A percentile compares a stretch with the other conserved stretches of the same genome.
These are phyloP conservation scores for Therioaphis trifolii DNA, from an alignment of 2,888 invertebrate genomes.

Conservation along the genomic window DNA sequence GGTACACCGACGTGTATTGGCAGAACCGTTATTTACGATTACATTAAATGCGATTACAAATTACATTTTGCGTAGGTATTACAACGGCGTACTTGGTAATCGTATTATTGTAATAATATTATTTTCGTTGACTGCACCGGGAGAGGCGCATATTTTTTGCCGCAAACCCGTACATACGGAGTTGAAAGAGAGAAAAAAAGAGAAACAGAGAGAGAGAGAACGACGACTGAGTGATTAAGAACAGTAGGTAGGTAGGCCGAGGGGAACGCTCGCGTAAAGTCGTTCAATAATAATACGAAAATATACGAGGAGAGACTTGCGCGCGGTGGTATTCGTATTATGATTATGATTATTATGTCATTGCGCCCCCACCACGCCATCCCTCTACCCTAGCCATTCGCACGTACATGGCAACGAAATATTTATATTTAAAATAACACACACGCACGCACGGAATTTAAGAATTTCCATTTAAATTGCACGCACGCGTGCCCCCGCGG, in stretches of 20 bases:
- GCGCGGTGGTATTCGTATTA: too few species aligned
- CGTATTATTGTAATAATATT: background rate
- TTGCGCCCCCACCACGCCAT: background rate
- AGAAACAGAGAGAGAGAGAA: too few species aligned
- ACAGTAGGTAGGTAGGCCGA: too few species aligned
- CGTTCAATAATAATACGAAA: background rate
- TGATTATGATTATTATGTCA: background rate
- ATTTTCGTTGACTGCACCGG: background rate
- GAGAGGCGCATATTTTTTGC: background rate
- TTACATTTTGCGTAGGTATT: too few species aligned
- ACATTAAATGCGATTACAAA: too few species aligned
- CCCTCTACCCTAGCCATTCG: too few species aligned
- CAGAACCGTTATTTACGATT: too few species aligned
- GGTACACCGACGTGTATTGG: background rate
- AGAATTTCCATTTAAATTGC: constrained; percentile 32
- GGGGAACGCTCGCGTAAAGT: background rate
- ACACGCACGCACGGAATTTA: too few species aligned
- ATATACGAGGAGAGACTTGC: background rate
- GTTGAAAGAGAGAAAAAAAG: too few species aligned
- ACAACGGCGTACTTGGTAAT: background rate
- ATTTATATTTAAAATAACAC: constrained; percentile 20
- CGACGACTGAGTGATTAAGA: background rate
- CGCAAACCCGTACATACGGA: too few species aligned
- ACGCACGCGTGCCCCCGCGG: background rate
- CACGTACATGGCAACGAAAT: background rate